Evolutionary conservation across 2,113 vertebrate species (phyloP), one percentile per base, ranked within the genome.

Genomic region (Varanus komodoensis): DNA sequence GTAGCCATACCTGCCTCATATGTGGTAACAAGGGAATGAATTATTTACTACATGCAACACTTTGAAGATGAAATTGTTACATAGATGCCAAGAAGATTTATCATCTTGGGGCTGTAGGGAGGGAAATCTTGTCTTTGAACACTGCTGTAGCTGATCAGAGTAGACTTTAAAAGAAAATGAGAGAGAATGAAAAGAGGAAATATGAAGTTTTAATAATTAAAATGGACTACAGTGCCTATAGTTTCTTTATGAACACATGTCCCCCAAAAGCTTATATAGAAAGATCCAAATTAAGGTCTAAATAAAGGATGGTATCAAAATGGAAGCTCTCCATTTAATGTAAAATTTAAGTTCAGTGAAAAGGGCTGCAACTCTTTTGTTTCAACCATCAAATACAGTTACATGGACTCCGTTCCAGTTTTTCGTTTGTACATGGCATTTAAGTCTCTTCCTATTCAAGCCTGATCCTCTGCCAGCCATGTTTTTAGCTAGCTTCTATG

Each of bases 21-120:
- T 68, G 75, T 84, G 82, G 75, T 73, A 67, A 57, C 82, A 23
- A 67, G 44, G 73, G 52, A 52, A 87, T 71, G 82, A 82, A 91
- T 84, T 93, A 89, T 87, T 88, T 90, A 71, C 61, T 88, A 34
- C 86, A 93, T 57, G 34, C 34, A 71, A 88, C 25, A 57, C 54
- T n/a, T 0, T 48, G 64, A 93, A 90, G 84, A 89, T 14, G 32
- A 87, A 6, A 0, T 27, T 38, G n/a, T 77, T 86, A 86, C 79
- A 29, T 69, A 91, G 52, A 84, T 91, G 32, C 4, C 69, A 92
- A 75, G 6, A 82, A 74, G 86, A 67, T 90, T 92, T 15, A 86
- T 9, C 84, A 71, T 77, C 86, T 15, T 14, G 73, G 86, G 4
- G 79, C 19, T 89, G 91, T 73, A 80, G 69, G 4, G 79, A 64